Evolutionary conservation across 1,140 invertebrate genomes (phyloP).

Genomic region (Aphelenchoides fujianensis): DNA sequence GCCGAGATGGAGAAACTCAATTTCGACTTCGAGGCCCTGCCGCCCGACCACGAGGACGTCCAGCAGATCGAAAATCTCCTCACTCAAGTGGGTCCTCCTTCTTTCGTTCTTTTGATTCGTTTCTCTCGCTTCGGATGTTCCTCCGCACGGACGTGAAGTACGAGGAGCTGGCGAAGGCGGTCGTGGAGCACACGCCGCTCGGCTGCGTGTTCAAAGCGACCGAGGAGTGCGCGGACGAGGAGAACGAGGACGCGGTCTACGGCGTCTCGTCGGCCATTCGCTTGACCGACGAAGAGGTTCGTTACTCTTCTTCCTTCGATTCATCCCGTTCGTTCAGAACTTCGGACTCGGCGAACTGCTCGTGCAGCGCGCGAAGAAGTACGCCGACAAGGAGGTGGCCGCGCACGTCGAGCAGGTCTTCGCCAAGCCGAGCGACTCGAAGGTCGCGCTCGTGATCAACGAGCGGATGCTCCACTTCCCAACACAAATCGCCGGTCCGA

Average conservation of each 20-base stretch:
- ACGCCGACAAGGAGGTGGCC: conserved; percentile 24
- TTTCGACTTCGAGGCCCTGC: conserved; percentile 49
- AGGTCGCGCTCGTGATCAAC: conserved; percentile 39
- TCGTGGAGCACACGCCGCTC: conserved; percentile 38
- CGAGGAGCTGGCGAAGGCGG: conserved; percentile 36
- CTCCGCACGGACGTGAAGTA: conserved; percentile 41
- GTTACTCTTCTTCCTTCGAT: conserved; percentile 19
- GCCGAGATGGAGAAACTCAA: conserved; percentile 47
- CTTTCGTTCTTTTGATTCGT: conserved; percentile 26
- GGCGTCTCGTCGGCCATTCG: conserved; percentile 40
- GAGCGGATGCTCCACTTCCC: conserved; percentile 51
- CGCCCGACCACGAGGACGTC: conserved; percentile 36
- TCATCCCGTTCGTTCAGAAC: conserved; percentile 25
- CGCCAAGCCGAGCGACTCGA: neutral
- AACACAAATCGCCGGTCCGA: conserved; percentile 47
- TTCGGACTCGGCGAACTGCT: conserved; percentile 37
- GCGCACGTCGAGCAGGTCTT: conserved; percentile 33
- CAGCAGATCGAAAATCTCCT: conserved; percentile 41
- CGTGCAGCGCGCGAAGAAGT: conserved; percentile 37
- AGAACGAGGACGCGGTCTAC: conserved; percentile 40
- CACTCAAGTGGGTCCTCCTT: conserved; percentile 31
- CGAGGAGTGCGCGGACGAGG: conserved; percentile 45
- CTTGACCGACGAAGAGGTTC: conserved; percentile 35
- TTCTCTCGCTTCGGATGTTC: conserved; percentile 39
- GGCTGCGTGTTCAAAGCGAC: conserved; percentile 43